Evolutionary conservation across 2,113 vertebrate species (phyloP), one percentile per base, ranked within the genome.

Genomic region (Nothoprocta perdicaria): DNA sequence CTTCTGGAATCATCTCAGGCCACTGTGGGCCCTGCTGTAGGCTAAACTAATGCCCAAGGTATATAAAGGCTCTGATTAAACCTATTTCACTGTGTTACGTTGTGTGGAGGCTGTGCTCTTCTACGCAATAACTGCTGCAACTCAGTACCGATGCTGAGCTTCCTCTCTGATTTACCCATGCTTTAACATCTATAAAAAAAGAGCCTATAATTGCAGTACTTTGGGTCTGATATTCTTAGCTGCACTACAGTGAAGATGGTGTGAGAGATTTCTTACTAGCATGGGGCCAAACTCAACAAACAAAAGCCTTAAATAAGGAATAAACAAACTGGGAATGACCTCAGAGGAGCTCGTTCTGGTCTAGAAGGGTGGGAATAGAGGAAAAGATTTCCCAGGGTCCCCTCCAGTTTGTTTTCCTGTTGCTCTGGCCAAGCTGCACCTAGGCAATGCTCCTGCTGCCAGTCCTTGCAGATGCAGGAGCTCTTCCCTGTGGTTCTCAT

Each of bases 351-450:
- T 86, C 11, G 35, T 41, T 74, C 38, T 55, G 33, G 43, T 84
- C 26, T 53, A 84, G 80, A 72, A 41, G 53, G 53, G 53, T 57
- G 29, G 29, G 29, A 18, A 57, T 10, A 84, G 84, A 72, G 55
- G 58, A 85, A n/a, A 86, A 11, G 21, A 8, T 87, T 87, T 84
- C 62, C 62, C 81, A 84, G 79, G 27, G 14, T 50, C 35, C 35
- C 71, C 45, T 80, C 43, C 66, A 46, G 58, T 55, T 84, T 74
- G n/a, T 80, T 86, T 87, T 80, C 48, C 79, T 79, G 33, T 38
- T 76, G 5, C n/a, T 18, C 1, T 31, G 72, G 74, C 74, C 61
- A 84, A 23, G 69, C 1, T 26, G 33, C 58, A 29, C 17, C 23
- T 80, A 50, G 86, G 40, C 29, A 38, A 62, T 24, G 21, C 18